Evolutionary conservation across 2,888 invertebrate genomes (phyloP).

Genomic region (Aphelenchoides bicaudatus): DNA sequence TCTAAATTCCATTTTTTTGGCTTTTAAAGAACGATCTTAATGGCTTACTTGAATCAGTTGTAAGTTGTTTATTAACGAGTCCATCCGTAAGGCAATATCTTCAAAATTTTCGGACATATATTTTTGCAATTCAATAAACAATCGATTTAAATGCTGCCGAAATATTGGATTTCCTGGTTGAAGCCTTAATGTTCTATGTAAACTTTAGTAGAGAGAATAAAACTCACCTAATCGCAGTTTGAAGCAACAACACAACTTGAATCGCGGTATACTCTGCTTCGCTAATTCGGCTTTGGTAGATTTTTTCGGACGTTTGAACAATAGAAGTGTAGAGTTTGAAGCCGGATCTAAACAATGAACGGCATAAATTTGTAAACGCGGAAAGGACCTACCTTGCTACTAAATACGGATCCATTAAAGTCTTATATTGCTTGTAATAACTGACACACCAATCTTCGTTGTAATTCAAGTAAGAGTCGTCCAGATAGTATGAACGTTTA

Average conservation of each 20-base stretch:
- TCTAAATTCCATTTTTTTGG: too few species aligned
- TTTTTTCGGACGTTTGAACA: not conserved
- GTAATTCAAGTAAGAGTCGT: not conserved
- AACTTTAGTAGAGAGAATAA: too few species aligned
- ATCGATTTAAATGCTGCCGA: too few species aligned
- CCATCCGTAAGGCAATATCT: not conserved
- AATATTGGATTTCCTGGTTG: too few species aligned
- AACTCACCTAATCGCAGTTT: not conserved
- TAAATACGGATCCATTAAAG: not conserved
- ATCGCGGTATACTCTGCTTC: not conserved
- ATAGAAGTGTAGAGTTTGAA: not conserved
- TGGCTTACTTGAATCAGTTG: not conserved
- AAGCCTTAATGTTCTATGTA: too few species aligned
- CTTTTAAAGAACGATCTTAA: too few species aligned
- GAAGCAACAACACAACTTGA: not conserved
- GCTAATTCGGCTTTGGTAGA: not conserved
- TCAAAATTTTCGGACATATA: too few species aligned
- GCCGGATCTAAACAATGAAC: not conserved
- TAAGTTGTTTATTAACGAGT: not conserved
- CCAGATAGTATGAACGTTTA: not conserved
- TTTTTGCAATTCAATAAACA: too few species aligned
- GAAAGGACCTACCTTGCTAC: not conserved
- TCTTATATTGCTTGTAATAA: constrained; percentile 1
- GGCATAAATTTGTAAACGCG: not conserved
- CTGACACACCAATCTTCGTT: not conserved